Evolutionary conservation across 2,113 vertebrate species (phyloP).

Genomic region (Lophochroa leadbeateri): DNA sequence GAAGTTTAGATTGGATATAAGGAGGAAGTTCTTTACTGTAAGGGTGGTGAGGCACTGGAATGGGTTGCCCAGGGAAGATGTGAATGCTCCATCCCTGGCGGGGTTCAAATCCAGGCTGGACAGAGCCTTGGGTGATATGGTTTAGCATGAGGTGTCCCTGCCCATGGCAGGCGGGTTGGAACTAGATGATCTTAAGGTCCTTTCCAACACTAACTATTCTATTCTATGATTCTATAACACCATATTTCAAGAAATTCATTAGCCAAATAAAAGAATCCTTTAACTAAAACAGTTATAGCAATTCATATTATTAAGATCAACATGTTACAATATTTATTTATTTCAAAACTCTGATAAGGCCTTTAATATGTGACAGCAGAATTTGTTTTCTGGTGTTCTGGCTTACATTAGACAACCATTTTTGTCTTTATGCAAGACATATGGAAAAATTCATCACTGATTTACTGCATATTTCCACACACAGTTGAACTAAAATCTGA

Average conservation of each 20-base stretch:
- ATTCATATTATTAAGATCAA: not conserved
- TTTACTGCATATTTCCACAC: constrained; percentile 51
- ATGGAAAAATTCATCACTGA: constrained; percentile 57
- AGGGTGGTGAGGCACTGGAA: too few relatives aligned
- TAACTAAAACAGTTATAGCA: not conserved
- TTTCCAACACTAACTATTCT: too few relatives aligned
- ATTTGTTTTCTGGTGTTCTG: constrained; percentile 41
- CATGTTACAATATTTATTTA: not conserved
- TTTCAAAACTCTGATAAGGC: not conserved
- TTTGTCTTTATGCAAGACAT: constrained; percentile 33
- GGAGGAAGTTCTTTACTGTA: too few relatives aligned
- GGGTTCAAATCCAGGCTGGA: too few relatives aligned
- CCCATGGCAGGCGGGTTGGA: too few relatives aligned
- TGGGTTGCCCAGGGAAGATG: too few relatives aligned
- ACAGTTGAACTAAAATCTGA: constrained; percentile 22
- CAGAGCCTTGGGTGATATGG: too few relatives aligned
- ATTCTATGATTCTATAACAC: not conserved
- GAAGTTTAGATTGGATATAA: too few relatives aligned
- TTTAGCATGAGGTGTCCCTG: too few relatives aligned
- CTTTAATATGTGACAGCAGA: not conserved
- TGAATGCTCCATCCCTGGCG: too few relatives aligned
- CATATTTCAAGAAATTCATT: not conserved
- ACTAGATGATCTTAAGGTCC: too few relatives aligned
- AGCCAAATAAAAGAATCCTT: not conserved
- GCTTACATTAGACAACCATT: constrained; percentile 41